Evolutionary conservation across 1,140 invertebrate genomes (phyloP).

Genomic region (Drosophila eugracilis): DNA sequence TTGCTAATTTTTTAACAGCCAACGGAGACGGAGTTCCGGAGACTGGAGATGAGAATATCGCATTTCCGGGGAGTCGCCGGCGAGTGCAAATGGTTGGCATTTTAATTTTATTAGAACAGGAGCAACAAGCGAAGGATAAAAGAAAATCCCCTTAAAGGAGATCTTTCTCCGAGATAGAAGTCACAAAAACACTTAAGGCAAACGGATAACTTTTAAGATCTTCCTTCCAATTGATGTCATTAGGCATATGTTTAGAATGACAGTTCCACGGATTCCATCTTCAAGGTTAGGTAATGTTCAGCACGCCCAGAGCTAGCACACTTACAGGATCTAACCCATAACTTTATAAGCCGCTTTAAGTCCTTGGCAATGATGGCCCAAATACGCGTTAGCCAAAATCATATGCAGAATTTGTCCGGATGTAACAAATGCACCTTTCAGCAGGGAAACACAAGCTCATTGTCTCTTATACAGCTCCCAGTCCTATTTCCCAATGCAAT

Average conservation of each 20-base stretch:
- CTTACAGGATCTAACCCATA: no score
- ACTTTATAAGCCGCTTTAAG: no score
- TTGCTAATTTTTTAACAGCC: constrained; percentile 78
- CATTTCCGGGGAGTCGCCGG: constrained; percentile 46
- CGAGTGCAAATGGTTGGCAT: constrained; percentile 76
- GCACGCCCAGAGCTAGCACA: no score
- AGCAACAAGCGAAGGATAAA: constrained; percentile 40
- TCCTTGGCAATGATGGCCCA: neutral
- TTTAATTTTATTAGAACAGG: constrained; percentile 71
- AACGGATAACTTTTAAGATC: no score
- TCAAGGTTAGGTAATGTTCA: no score
- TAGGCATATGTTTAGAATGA: no score
- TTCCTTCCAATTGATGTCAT: no score
- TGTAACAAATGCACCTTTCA: constrained; percentile 29
- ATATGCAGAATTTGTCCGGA: neutral
- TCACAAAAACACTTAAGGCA: neutral
- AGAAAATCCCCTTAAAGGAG: constrained; percentile 43
- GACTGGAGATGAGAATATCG: constrained; percentile 45
- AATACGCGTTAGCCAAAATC: neutral
- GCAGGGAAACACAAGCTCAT: constrained; percentile 50
- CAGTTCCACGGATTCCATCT: no score
- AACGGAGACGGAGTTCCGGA: constrained; percentile 40
- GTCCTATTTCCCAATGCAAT: constrained; percentile 67
- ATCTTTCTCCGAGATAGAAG: constrained; percentile 19
- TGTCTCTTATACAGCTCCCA: constrained; percentile 45